Evolutionary conservation across 2,888 invertebrate genomes (phyloP), one percentile per base, ranked within the genome.

Genomic region (Drosophila ustulata): DNA sequence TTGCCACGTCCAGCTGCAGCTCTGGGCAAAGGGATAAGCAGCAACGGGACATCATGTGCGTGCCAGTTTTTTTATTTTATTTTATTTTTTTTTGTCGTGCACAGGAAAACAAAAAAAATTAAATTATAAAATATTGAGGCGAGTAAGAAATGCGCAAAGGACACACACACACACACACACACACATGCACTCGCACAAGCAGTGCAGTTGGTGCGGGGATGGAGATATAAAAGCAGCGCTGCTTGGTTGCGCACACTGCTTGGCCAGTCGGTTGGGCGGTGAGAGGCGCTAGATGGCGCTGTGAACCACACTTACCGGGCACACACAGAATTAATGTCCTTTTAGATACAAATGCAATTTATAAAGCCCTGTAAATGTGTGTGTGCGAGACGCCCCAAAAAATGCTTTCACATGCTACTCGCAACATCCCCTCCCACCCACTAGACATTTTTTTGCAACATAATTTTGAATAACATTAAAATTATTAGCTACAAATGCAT

Each of bases 301-400:
- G 34, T 56, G 67, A 67, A 61, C 73, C 70, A 47, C 78, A 74
- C 71, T 71, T 70, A 64, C 71, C 64, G 73, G 65, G 55, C 66
- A 67, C 65, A 70, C 78, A 73, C 66, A 66, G 79, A 87, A 88
- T 87, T 82, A 88, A 88, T 86, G 82, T 87, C 78, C 82, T 82
- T 82, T 87, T 86, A 87, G 83, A 83, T 89, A 88, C 82, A 90
- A 90, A 85, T 89, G 90, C 85, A 90, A 89, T 90, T 89, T 87
- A 87, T 83, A 82, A 83, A 83, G 76, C 78, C 74, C 28, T 37
- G 30, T 25, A 25, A 41, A 51, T 51, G 51, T 11, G 45, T 47
- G 41, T 50, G 43, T n/a, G 56, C 45, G 65, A 64, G 68, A 32
- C 50, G 37, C 66, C 58, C 70, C 66, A 49, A 81, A 83, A 78